Percentiles rank a stretch among this genome's conserved stretches.
Evolutionary conservation across 2,797 vertebrate species (phyloP).

Genomic region (Petrocephalus sullivani): DNA sequence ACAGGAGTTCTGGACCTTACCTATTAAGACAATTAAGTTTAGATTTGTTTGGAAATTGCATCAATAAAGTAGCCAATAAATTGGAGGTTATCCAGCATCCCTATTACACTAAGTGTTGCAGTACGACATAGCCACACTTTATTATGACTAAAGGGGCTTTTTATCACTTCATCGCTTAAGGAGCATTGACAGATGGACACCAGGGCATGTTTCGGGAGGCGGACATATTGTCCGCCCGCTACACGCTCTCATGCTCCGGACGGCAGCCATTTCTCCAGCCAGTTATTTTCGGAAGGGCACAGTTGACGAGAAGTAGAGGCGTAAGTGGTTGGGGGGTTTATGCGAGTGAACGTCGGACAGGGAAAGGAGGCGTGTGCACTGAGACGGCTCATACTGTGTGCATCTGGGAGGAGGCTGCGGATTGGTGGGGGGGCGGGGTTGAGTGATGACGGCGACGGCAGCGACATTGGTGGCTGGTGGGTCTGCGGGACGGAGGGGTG

Average conservation of each 20-base stretch:
- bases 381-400: constrained; percentile 36
- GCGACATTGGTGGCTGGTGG: not conserved
- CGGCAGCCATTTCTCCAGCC: constrained; percentile 12
- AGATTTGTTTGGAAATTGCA: constrained; percentile 3
- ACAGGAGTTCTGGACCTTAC: not conserved
- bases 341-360: not conserved
- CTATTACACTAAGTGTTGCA: not conserved
- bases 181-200: constrained; percentile 13
- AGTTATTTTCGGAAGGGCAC: constrained; percentile 1
- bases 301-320: not conserved
- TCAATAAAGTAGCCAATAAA: constrained; percentile 11
- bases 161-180: constrained; percentile 16
- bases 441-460: not conserved
- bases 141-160: constrained; percentile 11
- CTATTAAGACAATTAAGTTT: not conserved
- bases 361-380: not conserved
- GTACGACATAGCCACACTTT: not conserved
- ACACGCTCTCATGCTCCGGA: not conserved
- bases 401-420: constrained; percentile 39
- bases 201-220: not conserved
- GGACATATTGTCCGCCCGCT: not conserved
- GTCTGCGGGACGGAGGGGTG: not conserved
- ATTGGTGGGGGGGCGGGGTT: constrained; percentile 29
- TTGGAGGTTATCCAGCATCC: not conserved
- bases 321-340: not conserved